Evolutionary conservation across 92 coral and sea anemone species (phyloP).

Genomic region (Anthopleura xanthogrammica): DNA sequence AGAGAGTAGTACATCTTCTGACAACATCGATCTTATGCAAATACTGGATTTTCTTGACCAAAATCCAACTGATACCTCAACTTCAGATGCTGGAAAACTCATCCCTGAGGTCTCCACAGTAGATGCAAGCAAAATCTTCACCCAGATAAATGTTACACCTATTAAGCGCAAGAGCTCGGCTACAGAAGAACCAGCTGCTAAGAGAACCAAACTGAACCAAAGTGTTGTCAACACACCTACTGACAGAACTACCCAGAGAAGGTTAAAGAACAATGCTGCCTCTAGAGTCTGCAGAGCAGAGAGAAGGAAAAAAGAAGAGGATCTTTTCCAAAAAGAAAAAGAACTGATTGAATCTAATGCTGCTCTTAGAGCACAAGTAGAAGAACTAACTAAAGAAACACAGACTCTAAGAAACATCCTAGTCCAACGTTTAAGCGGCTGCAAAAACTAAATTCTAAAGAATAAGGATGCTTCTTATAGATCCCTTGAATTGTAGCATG

Average conservation of each 20-base stretch:
- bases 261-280: slow-evolving; percentile 89
- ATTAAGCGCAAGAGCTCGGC: slow-evolving; percentile 21
- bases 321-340: slow-evolving; percentile 72
- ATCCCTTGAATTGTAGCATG: too few species aligned
- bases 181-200: slow-evolving; percentile 28
- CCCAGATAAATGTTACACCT: not conserved
- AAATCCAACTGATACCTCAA: not conserved
- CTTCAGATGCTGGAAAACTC: not conserved
- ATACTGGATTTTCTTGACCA: slow-evolving; percentile 18
- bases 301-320: slow-evolving; percentile 68
- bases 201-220: slow-evolving; percentile 32
- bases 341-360: slow-evolving; percentile 67
- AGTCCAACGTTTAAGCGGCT: slow-evolving; percentile 67
- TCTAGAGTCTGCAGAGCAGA: slow-evolving; percentile 81
- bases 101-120: not conserved
- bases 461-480: not conserved
- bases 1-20: slow-evolving; percentile 4
- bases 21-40: slow-evolving; percentile 13
- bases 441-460: not conserved
- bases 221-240: not conserved
- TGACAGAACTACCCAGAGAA: slow-evolving; percentile 60
- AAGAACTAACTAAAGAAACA: slow-evolving; percentile 63
- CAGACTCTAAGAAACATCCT: slow-evolving; percentile 61
- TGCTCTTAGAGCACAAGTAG: slow-evolving; percentile 52
- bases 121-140: not conserved